phyloP scores from a whole-genome alignment of 2,113 vertebrate species.

The Corvus hawaiiensis region DNA sequence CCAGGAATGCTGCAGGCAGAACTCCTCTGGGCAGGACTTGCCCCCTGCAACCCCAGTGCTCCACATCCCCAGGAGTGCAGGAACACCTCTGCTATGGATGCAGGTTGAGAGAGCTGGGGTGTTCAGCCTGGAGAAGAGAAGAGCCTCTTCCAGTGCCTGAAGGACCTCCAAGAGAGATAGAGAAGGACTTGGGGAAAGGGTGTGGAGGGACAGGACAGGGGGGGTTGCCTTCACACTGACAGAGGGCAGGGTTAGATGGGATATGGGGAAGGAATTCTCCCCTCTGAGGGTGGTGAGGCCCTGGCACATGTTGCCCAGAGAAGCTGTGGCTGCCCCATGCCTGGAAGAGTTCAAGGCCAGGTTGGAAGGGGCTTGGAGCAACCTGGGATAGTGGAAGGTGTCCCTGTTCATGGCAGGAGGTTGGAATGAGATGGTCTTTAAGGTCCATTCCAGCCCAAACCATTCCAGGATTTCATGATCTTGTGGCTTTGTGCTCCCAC shows the following conservation, averaged over 20 bases:
- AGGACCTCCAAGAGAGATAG: neutral
- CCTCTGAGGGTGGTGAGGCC: neutral
- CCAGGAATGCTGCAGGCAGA: neutral
- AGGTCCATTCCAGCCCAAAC: neutral
- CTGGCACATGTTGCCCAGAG: neutral
- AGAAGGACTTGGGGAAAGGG: neutral
- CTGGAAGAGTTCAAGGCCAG: neutral
- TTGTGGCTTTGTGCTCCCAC: neutral
- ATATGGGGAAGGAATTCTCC: neutral
- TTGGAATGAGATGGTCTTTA: neutral
- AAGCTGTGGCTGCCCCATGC: neutral
- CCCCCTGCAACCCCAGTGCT: neutral
- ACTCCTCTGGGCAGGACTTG: neutral
- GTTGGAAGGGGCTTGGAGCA: fast-evolving
- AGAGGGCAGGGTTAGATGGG: neutral
- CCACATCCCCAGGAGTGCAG: neutral
- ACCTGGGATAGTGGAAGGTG: neutral
- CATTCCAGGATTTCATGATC: neutral
- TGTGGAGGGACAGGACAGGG: neutral
- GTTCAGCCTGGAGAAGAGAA: neutral
- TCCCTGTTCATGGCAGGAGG: neutral
- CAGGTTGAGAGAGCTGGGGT: neutral
- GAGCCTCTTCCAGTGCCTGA: neutral
- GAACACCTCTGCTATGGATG: neutral
- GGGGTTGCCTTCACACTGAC: neutral